Conservation (phyloP, 2,888 invertebrate genomes). For the Drosophila kanekoi region DNA sequence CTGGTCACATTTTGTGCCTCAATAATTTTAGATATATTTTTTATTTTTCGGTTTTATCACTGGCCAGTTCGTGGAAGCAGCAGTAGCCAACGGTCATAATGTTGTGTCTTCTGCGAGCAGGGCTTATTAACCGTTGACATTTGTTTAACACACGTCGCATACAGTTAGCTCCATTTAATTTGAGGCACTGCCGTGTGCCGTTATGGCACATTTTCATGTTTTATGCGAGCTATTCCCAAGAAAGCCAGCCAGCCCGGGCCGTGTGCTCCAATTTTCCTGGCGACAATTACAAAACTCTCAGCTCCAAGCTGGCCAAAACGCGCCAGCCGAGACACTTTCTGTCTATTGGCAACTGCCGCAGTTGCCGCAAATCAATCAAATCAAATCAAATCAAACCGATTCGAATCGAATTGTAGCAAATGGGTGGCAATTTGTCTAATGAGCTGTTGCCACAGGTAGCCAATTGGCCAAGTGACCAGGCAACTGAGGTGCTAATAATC, state of each 20-base stretch:
- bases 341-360: constrained; percentile 53
- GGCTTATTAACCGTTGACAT: constrained; percentile 76
- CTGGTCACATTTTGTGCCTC: constrained; percentile 40
- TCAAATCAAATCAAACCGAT: constrained; percentile 47
- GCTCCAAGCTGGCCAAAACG: constrained; percentile 26
- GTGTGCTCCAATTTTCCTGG: constrained; percentile 22
- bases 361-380: constrained; percentile 74
- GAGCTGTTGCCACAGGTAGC: constrained; percentile 76
- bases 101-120: constrained; percentile 27
- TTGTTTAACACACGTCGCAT: constrained; percentile 69
- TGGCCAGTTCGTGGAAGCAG: constrained; percentile 51
- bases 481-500: constrained; percentile 71
- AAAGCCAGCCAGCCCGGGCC: constrained; percentile 33
- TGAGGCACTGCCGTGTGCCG: constrained; percentile 54
- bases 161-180: constrained; percentile 66
- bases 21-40: not conserved
- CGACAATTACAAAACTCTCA: constrained; percentile 54
- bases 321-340: constrained; percentile 27
- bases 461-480: constrained; percentile 18
- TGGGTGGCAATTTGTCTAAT: constrained; percentile 75
- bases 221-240: constrained; percentile 64
- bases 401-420: constrained; percentile 22
- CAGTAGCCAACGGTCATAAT: constrained; percentile 31
- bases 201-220: constrained; percentile 73
- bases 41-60: constrained; percentile 35